These are phyloP conservation scores for Archips crataeganus DNA, from an alignment of 2,888 invertebrate genomes.

Conservation along the genomic window DNA sequence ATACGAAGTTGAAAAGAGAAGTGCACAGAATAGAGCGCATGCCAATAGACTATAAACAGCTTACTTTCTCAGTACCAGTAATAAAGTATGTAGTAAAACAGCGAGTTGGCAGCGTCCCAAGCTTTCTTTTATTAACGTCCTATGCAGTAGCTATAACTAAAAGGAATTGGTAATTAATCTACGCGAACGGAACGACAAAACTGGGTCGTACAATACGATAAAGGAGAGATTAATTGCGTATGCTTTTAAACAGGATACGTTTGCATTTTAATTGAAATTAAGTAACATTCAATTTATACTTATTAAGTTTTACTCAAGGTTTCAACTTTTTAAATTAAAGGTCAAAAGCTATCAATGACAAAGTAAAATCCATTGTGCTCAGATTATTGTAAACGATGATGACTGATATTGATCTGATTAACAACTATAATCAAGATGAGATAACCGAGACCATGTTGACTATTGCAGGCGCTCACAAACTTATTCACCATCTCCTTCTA, in stretches of 20 bases:
- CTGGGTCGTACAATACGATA: constrained; percentile 62
- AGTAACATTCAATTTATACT: not conserved
- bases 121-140: constrained; percentile 64
- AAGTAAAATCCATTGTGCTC: not conserved
- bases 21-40: constrained; percentile 40
- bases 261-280: constrained; percentile 13
- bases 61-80: constrained; percentile 35
- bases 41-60: constrained; percentile 47
- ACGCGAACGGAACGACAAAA: constrained; percentile 55
- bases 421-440: not conserved
- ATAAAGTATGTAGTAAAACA: constrained; percentile 46
- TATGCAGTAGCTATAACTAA: constrained; percentile 62
- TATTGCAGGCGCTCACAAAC: too few relatives aligned
- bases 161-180: constrained; percentile 68
- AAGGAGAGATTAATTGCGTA: constrained; percentile 58
- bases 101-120: constrained; percentile 64
- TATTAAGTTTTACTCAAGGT: constrained; percentile 11
- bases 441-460: not conserved
- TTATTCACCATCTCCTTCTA: too few relatives aligned
- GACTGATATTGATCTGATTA: too few relatives aligned
- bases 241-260: constrained; percentile 30
- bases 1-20: constrained; percentile 36
- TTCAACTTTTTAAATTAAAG: not conserved
- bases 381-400: too few relatives aligned
- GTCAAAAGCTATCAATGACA: not conserved